Percentiles rank a stretch among this genome's conserved stretches.
Conservation (phyloP, 92 coral and sea anemone species). For the Epizoanthus rinbou region DNA sequence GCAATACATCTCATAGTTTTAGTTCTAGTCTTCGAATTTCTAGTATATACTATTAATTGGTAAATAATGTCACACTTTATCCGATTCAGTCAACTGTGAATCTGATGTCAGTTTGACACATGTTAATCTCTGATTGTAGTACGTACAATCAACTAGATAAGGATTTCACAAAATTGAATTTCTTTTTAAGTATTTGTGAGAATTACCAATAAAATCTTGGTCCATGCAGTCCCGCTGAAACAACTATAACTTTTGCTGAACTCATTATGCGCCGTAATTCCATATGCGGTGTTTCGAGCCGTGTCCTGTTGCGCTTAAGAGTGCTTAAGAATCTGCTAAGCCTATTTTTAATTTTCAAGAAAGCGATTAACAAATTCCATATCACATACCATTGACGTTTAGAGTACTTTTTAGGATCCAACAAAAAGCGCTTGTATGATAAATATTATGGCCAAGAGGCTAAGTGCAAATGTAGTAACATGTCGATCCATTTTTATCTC, state of each 20-base stretch:
- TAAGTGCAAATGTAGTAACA: no score
- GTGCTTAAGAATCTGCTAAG: background rate
- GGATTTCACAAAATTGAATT: background rate
- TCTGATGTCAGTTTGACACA: background rate
- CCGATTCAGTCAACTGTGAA: background rate
- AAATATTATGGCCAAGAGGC: background rate
- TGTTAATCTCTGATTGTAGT: background rate
- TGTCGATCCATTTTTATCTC: no score
- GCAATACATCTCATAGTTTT: background rate
- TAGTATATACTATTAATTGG: background rate
- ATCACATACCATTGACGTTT: constrained; percentile 1
- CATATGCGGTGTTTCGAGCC: constrained; percentile 5
- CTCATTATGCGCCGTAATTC: background rate
- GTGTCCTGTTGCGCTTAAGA: constrained; percentile 14
- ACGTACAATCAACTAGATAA: background rate
- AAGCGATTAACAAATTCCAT: constrained; percentile 16
- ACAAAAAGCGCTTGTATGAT: background rate
- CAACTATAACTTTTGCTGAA: background rate
- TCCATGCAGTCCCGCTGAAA: background rate
- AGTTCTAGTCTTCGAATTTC: no score
- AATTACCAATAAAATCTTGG: background rate
- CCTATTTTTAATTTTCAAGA: background rate
- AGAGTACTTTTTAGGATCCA: background rate
- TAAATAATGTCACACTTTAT: background rate
- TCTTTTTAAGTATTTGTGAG: background rate